Conservation (phyloP, 2,888 invertebrate genomes). For the Chrysolina americana region DNA sequence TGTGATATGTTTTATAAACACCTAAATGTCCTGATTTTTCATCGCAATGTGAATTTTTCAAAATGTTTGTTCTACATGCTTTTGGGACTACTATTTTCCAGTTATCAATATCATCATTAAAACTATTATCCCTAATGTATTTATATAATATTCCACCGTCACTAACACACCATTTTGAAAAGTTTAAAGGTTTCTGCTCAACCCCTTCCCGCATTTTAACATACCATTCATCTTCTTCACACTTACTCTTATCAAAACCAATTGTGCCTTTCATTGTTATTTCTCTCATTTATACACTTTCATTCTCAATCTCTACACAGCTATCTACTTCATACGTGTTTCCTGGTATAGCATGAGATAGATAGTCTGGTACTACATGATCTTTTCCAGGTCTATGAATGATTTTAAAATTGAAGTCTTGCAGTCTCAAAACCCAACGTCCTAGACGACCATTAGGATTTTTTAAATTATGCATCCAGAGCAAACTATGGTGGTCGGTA, state of each 20-base stretch:
- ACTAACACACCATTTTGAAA: not conserved
- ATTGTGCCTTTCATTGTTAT: not conserved
- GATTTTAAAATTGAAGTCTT: no score
- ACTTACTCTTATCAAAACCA: not conserved
- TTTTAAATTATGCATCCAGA: conserved; percentile 22
- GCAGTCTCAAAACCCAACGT: no score
- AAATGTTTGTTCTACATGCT: not conserved
- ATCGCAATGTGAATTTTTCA: not conserved
- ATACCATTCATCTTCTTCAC: not conserved
- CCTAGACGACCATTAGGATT: conserved; percentile 29
- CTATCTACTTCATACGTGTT: no score
- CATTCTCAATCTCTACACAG: no score
- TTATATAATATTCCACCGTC: not conserved
- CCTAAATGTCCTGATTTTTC: not conserved
- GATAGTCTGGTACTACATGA: no score
- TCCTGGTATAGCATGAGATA: no score
- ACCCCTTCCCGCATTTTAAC: not conserved
- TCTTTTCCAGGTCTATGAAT: no score
- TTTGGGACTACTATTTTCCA: conserved; percentile 5
- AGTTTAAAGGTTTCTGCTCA: not conserved
- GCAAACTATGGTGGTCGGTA: conserved; percentile 35
- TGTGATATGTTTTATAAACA: not conserved
- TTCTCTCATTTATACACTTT: not conserved
- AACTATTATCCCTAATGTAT: not conserved
- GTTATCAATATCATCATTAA: not conserved